Evolutionary conservation across 2,113 vertebrate genomes (phyloP), one percentile per base, ranked within the genome.

Genomic region (Desmodus rotundus): DNA sequence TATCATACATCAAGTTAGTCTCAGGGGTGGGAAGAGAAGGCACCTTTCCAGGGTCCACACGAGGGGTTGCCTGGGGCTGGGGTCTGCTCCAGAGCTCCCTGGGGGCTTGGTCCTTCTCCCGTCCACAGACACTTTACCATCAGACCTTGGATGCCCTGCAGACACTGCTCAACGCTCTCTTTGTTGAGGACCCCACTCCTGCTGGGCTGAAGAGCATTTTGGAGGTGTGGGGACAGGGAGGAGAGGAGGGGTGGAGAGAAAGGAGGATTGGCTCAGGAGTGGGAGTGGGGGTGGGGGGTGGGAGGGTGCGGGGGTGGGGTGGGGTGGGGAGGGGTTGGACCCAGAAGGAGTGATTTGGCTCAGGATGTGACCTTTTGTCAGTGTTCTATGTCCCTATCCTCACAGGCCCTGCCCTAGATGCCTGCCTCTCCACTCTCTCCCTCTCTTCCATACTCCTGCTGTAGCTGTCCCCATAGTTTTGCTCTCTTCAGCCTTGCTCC

Each of bases 111-210:
- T 87, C 20, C 7, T 31, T 38, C 17, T 93, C 19, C 58, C 45
- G 50, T 87, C 65, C 52, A 47, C 85, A 98, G 98, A 89, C 4
- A 0, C 87, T 97, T 50, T 97, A 97, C 31, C 28, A 5, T 14
- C 96, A 97, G 97, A 97, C 91, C 17, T 43, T 97, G 94, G 93
- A 93, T 2, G 96, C 95, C 67, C 94, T 98, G 93, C 94, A 97
- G 90, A 89, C 70, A 4, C 89, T 98, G 90, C 96, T 98, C 87
- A 95, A 91, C 0, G 82, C 88, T 20, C 96, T 98, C 52, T 92
- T 96, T 70, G 15, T 90, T 33, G 94, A 97, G 77, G 97, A 97
- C 33, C 97, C 97, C 28, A 96, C 94, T 24, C 96, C 97, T 15
- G 76, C 58, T 2, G 97, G 97, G 26, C 87, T 98, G 92, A 96